phyloP scores from a whole-genome alignment of 2,797 vertebrate genomes.

The Epinephelus awoara region DNA sequence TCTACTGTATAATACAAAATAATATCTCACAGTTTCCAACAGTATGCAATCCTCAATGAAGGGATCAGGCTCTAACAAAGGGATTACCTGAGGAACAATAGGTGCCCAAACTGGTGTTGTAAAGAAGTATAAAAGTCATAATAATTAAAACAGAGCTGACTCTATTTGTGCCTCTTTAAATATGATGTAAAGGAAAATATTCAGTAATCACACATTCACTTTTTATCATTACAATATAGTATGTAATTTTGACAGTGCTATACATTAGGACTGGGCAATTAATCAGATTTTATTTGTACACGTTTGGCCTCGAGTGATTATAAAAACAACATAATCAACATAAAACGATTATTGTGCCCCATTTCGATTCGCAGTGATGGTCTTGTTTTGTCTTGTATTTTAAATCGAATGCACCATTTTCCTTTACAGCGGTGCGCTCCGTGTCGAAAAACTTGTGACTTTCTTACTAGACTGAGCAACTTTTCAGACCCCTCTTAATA shows the following conservation, averaged over 20 bases:
- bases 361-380: too few species aligned
- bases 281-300: too few species aligned
- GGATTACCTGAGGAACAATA: background rate
- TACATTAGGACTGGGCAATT: background rate
- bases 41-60: background rate
- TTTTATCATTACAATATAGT: constrained; percentile 16
- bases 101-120: background rate
- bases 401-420: too few species aligned
- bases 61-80: background rate
- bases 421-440: too few species aligned
- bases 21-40: background rate
- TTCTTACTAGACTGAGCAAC: too few species aligned
- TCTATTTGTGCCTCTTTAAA: background rate
- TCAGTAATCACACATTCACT: constrained; percentile 17
- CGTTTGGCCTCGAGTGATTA: too few species aligned
- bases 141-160: constrained; percentile 1
- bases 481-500: too few species aligned
- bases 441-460: too few species aligned
- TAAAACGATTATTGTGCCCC: too few species aligned
- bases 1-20: background rate
- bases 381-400: too few species aligned
- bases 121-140: background rate
- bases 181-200: constrained; percentile 6
- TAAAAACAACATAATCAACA: too few species aligned
- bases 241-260: constrained; percentile 20